These are phyloP conservation scores for Campaea margaritaria DNA, from an alignment of 2,888 invertebrate genomes.

Conservation along the genomic window DNA sequence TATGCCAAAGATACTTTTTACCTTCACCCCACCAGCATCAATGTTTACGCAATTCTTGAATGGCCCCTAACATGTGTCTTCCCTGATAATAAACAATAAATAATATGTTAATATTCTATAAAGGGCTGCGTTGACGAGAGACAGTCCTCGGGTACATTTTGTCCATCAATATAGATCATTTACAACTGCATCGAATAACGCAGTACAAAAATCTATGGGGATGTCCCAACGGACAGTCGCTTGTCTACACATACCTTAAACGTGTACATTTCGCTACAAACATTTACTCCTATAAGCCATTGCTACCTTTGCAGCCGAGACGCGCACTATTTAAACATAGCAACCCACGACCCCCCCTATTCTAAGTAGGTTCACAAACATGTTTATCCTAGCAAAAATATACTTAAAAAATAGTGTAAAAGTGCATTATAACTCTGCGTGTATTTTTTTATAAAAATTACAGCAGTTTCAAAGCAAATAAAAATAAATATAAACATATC, in stretches of 20 bases:
- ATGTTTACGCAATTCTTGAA: no score
- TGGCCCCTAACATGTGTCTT: not conserved
- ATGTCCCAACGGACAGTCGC: no score
- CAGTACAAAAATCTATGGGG: no score
- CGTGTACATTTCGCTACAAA: not conserved
- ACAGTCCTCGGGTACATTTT: no score
- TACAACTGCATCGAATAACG: no score
- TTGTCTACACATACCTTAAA: no score
- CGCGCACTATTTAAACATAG: constrained; percentile 1
- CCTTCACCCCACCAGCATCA: no score
- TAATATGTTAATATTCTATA: constrained; percentile 1
- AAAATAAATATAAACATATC: not conserved
- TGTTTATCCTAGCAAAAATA: not conserved
- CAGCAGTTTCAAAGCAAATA: not conserved
- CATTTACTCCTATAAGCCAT: constrained; percentile 11
- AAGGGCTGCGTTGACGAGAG: no score
- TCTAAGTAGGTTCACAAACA: constrained; percentile 1
- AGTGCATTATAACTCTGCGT: not conserved
- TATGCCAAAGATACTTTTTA: no score
- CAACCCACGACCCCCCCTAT: no score
- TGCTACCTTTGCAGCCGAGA: constrained; percentile 15
- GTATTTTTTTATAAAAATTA: constrained; percentile 12
- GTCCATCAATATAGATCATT: no score
- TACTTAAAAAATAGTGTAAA: not conserved
- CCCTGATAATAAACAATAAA: constrained; percentile 12